Conservation (phyloP, 1,140 invertebrate genomes). For the Formica selysi region DNA sequence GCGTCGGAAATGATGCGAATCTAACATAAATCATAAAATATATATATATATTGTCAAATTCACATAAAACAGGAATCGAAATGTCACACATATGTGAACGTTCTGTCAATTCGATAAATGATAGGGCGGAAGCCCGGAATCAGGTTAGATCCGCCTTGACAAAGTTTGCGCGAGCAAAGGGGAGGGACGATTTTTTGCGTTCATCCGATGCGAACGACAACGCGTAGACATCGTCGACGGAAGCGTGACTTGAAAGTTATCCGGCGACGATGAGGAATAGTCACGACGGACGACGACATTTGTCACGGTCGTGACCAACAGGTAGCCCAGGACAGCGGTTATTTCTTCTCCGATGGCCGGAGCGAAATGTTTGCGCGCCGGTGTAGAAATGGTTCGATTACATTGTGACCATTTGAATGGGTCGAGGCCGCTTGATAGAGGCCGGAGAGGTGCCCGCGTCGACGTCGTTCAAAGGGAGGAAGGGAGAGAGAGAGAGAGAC, state of each 20-base stretch:
- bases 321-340: constrained; percentile 42
- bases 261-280: constrained; percentile 43
- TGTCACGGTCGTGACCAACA: constrained; percentile 59
- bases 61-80: background rate
- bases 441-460: constrained; percentile 19
- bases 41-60: background rate
- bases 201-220: constrained; percentile 42
- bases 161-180: background rate
- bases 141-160: background rate
- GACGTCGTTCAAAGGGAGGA: constrained; percentile 26
- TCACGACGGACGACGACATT: constrained; percentile 42
- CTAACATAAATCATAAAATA: background rate
- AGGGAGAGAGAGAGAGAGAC: background rate
- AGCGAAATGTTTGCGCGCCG: constrained; percentile 17
- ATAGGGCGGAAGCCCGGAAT: background rate
- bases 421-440: constrained; percentile 40
- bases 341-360: constrained; percentile 31
- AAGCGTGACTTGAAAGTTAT: constrained; percentile 52
- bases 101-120: constrained; percentile 10
- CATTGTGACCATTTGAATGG: constrained; percentile 65
- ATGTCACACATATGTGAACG: background rate
- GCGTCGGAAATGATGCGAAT: background rate
- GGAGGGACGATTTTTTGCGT: constrained; percentile 12
- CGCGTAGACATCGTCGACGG: constrained; percentile 9
- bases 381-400: constrained; percentile 60